These are phyloP conservation scores for Meiosimyza platycephala DNA, from an alignment of 2,888 invertebrate genomes.

Conservation along the genomic window DNA sequence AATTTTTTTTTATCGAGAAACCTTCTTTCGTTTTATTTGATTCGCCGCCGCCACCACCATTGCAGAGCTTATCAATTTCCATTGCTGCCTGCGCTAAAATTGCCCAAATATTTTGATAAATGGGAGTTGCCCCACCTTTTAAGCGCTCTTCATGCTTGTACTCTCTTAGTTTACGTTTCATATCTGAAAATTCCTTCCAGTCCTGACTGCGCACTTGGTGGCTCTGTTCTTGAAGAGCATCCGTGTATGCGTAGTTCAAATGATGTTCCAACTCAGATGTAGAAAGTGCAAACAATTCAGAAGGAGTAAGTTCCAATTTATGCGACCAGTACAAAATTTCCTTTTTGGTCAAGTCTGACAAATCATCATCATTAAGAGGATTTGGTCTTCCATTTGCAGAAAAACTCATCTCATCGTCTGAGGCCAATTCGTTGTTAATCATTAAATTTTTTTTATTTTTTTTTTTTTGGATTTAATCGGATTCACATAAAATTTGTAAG, in stretches of 20 bases:
- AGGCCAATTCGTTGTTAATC: too few species aligned
- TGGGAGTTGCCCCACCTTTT: constrained; percentile 31
- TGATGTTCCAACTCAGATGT: constrained; percentile 41
- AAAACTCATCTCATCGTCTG: too few species aligned
- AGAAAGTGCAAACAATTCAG: constrained; percentile 46
- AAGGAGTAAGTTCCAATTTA: constrained; percentile 48
- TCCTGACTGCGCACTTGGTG: constrained; percentile 40
- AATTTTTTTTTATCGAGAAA: too few species aligned
- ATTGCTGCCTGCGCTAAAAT: constrained; percentile 53
- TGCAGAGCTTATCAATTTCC: constrained; percentile 52
- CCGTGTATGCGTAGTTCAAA: constrained; percentile 11
- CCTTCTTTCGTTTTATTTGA: too few species aligned
- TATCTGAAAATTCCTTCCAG: constrained; percentile 45
- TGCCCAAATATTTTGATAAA: constrained; percentile 50
- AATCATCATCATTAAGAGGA: constrained; percentile 13
- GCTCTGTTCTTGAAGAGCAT: constrained; percentile 17
- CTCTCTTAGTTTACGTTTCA: constrained; percentile 49
- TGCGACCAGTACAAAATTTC: constrained; percentile 50
- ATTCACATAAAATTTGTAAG: too few species aligned
- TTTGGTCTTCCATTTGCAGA: neutral
- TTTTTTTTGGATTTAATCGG: too few species aligned
- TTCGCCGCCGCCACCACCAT: too few species aligned
- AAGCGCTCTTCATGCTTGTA: constrained; percentile 44
- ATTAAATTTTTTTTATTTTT: too few species aligned
- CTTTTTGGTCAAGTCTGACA: constrained; percentile 32